phyloP scores from a whole-genome alignment of 1,140 invertebrate species.

The Cyclina sinensis region DNA sequence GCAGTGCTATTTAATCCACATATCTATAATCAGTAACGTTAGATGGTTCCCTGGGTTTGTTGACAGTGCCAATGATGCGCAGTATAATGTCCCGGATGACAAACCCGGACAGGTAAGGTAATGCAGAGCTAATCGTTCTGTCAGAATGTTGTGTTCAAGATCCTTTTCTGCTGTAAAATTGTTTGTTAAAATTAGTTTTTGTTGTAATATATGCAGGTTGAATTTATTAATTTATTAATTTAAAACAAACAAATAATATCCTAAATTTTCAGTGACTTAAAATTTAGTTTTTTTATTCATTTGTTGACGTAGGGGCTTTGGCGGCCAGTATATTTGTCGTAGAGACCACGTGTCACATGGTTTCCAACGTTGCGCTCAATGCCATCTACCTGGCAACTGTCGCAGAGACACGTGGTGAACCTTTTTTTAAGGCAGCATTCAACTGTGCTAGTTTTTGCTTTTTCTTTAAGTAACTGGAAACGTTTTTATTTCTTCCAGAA shows the following conservation, averaged over 20 bases:
- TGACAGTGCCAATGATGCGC: constrained; percentile 43
- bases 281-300: too few relatives aligned
- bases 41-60: constrained; percentile 18
- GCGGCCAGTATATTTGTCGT: constrained; percentile 23
- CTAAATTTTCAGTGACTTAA: too few relatives aligned
- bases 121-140: too few relatives aligned
- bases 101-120: constrained; percentile 30
- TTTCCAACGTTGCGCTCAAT: constrained; percentile 3
- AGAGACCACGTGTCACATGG: background rate
- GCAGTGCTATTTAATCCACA: background rate
- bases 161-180: too few relatives aligned
- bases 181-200: too few relatives aligned
- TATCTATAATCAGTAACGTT: constrained; percentile 8
- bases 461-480: background rate
- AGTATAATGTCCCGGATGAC: constrained; percentile 41
- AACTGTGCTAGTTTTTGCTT: background rate
- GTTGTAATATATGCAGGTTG: too few relatives aligned
- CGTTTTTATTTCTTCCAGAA: background rate
- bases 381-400: constrained; percentile 10
- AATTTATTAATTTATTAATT: too few relatives aligned
- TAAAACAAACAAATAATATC: too few relatives aligned
- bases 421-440: constrained; percentile 11
- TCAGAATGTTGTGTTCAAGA: too few relatives aligned
- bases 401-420: background rate
- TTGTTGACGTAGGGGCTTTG: constrained; percentile 2